Conservation (phyloP, 2,888 invertebrate species). For the Tiliacea aurago region DNA sequence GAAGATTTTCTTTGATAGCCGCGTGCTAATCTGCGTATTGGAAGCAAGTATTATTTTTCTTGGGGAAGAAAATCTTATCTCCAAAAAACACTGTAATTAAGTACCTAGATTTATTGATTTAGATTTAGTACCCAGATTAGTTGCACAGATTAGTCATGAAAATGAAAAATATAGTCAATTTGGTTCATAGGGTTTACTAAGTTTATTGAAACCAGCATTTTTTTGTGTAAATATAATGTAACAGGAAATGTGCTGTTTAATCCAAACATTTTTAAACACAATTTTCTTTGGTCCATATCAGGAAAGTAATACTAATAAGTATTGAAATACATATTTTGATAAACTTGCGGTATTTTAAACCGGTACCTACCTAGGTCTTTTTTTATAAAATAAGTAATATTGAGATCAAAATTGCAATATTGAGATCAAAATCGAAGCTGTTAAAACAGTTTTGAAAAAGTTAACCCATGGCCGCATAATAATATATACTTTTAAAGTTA, state of each 20-base stretch:
- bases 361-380: no score
- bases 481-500: no score
- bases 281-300: no score
- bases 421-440: background rate
- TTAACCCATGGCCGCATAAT: background rate
- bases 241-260: no score
- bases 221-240: no score
- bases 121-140: background rate
- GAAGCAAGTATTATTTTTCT: background rate
- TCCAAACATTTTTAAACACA: no score
- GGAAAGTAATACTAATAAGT: no score
- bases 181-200: background rate
- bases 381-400: no score
- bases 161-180: background rate
- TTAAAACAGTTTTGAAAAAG: background rate
- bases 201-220: no score
- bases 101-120: background rate
- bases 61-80: background rate
- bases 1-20: background rate
- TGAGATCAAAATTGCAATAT: background rate
- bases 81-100: background rate
- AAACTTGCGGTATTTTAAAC: no score
- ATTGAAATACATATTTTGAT: no score
- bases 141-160: background rate
- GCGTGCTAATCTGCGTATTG: background rate